Conservation (phyloP, 2,797 vertebrate genomes). For the Adrianichthys oophorus region DNA sequence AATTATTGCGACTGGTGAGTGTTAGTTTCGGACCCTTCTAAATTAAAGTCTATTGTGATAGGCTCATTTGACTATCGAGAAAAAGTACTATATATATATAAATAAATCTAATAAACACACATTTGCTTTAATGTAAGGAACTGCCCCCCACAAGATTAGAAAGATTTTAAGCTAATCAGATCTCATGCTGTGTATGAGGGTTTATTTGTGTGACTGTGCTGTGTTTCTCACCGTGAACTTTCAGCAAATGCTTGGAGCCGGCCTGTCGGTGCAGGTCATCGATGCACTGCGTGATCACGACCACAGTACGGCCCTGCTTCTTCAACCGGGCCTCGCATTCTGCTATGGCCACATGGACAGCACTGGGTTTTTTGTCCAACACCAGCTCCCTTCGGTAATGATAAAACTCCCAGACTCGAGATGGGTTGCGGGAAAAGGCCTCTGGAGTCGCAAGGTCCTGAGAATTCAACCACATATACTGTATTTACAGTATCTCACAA, state of each 20-base stretch:
- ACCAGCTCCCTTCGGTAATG: slow-evolving; percentile 90
- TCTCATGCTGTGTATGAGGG: too few species aligned
- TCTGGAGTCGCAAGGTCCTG: slow-evolving; percentile 91
- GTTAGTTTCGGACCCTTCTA: too few species aligned
- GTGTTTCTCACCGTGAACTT: slow-evolving; percentile 87
- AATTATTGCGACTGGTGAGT: too few species aligned
- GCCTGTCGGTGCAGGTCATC: slow-evolving; percentile 92
- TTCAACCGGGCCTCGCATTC: slow-evolving; percentile 87
- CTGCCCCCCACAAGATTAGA: background rate
- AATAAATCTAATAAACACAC: too few species aligned
- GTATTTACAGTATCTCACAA: too few species aligned
- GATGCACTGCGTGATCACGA: slow-evolving; percentile 93
- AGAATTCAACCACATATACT: background rate
- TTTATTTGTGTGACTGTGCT: too few species aligned
- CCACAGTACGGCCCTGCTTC: slow-evolving; percentile 85
- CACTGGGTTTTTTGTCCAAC: slow-evolving; percentile 82
- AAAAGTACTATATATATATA: too few species aligned
- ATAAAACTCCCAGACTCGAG: slow-evolving; percentile 96
- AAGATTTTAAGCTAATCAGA: too few species aligned
- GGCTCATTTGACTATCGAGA: too few species aligned
- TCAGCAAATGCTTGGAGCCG: slow-evolving; percentile 88
- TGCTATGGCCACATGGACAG: slow-evolving; percentile 87
- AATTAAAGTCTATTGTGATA: too few species aligned
- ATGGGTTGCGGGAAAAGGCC: slow-evolving; percentile 88
- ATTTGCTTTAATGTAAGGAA: background rate